Evolutionary conservation across 2,113 vertebrate species (phyloP).

Genomic region (Saguinus midas): DNA sequence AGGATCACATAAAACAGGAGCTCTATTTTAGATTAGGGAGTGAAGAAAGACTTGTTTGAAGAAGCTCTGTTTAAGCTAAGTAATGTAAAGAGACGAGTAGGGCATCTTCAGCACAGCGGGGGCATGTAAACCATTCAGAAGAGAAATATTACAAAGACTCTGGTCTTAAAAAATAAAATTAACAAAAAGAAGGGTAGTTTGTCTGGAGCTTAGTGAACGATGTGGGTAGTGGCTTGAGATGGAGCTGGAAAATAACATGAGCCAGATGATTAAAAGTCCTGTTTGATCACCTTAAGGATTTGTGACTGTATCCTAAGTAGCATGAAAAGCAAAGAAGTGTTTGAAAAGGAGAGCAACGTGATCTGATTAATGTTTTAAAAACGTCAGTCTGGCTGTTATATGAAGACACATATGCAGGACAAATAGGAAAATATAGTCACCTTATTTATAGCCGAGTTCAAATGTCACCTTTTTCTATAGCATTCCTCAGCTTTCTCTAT

Average conservation of each 20-base stretch:
- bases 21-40: not conserved
- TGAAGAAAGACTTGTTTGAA: not conserved
- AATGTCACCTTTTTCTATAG: not conserved
- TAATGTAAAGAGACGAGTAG: not conserved
- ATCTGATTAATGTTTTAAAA: slow-evolving; percentile 34
- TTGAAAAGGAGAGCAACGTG: not conserved
- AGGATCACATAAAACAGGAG: not conserved
- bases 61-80: not conserved
- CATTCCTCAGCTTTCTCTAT: not conserved
- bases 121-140: not conserved
- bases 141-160: not conserved
- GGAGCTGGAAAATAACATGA: not conserved
- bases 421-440: not conserved
- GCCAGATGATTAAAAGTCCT: not conserved
- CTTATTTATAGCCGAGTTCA: not conserved
- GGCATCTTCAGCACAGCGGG: not conserved
- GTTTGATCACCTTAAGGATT: not conserved
- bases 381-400: not conserved
- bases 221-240: not conserved
- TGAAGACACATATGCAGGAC: not conserved
- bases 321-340: not conserved
- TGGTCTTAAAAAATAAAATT: not conserved
- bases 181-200: not conserved
- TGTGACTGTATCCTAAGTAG: slow-evolving; percentile 9
- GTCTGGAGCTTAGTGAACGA: not conserved